These are phyloP conservation scores for Stomatorhinus ivindoensis DNA, from an alignment of 2,113 vertebrate genomes.

Conservation along the genomic window DNA sequence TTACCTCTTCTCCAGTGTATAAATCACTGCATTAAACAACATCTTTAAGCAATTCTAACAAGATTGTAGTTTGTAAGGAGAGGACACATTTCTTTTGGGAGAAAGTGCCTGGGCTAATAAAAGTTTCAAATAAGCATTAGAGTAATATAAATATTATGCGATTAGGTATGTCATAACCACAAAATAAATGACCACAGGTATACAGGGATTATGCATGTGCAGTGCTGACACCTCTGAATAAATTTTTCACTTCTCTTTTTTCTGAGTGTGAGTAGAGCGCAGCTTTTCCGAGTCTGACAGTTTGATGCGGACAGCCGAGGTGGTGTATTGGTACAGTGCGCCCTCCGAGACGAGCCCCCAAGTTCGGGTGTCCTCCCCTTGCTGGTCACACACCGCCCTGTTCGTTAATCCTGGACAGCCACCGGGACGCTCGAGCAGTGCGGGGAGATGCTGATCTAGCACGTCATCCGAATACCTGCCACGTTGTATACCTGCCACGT, in stretches of 20 bases:
- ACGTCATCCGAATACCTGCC: neutral
- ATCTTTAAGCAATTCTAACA: neutral
- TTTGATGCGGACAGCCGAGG: neutral
- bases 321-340: neutral
- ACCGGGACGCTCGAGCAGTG: neutral
- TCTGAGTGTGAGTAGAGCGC: neutral
- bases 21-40: neutral
- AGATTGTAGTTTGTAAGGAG: neutral
- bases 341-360: neutral
- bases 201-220: neutral
- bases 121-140: neutral
- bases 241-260: neutral
- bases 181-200: neutral
- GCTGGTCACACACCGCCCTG: too few relatives aligned
- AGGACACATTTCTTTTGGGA: neutral
- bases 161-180: neutral
- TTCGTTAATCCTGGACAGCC: neutral
- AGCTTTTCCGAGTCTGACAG: neutral
- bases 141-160: neutral
- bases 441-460: neutral
- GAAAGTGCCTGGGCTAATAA: neutral
- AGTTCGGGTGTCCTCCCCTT: neutral
- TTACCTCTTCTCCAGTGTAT: neutral
- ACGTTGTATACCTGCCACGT: neutral
- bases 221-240: neutral